phyloP scores from a whole-genome alignment of 2,113 vertebrate species.

The Nerophis ophidion region DNA sequence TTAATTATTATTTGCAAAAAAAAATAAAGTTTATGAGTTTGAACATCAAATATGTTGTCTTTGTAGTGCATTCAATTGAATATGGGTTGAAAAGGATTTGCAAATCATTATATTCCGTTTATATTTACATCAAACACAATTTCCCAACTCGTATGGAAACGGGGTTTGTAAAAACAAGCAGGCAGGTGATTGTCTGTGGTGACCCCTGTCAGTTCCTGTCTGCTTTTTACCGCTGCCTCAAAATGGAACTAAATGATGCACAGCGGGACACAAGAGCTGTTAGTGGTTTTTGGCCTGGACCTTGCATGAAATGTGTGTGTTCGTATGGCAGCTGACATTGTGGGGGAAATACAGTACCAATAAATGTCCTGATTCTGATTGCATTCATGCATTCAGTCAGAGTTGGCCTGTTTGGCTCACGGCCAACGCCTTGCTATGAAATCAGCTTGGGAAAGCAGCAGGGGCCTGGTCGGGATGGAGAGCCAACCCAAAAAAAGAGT shows the following conservation, averaged over 20 bases:
- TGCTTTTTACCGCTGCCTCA: conserved; percentile 56
- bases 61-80: too few relatives aligned
- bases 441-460: conserved; percentile 64
- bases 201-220: conserved; percentile 53
- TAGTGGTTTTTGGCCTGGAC: conserved; percentile 9
- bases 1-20: too few relatives aligned
- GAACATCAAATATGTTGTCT: too few relatives aligned
- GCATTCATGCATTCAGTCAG: conserved; percentile 22
- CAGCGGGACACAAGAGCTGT: conserved; percentile 17
- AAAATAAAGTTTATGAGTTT: too few relatives aligned
- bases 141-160: too few relatives aligned
- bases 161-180: conserved; percentile 19
- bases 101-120: too few relatives aligned
- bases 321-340: neutral
- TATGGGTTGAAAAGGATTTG: too few relatives aligned
- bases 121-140: too few relatives aligned
- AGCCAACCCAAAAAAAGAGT: conserved; percentile 34
- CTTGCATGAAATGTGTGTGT: conserved; percentile 11
- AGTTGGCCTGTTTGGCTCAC: conserved; percentile 43
- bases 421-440: conserved; percentile 55
- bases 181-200: conserved; percentile 56
- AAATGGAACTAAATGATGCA: conserved; percentile 35
- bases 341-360: neutral
- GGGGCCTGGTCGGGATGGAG: conserved; percentile 56
- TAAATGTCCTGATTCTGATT: conserved; percentile 2